These are phyloP conservation scores for Agonopterix alstromeriana DNA, from an alignment of 2,888 invertebrate genomes.

Conservation along the genomic window DNA sequence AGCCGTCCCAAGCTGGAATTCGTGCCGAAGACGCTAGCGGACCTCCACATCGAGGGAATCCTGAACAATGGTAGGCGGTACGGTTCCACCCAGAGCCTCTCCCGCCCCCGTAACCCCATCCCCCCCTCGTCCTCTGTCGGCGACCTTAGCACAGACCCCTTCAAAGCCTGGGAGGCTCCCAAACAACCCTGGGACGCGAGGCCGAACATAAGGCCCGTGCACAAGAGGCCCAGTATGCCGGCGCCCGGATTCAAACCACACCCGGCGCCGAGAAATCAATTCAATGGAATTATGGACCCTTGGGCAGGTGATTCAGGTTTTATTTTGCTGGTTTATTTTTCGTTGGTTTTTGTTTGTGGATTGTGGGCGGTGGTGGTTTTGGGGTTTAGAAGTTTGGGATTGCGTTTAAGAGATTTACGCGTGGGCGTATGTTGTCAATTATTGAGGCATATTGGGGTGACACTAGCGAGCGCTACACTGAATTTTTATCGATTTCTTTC, in stretches of 20 bases:
- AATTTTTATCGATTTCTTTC: too few relatives aligned
- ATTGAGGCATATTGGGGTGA: too few relatives aligned
- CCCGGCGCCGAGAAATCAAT: slow-evolving; percentile 58
- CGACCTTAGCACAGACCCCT: slow-evolving; percentile 56
- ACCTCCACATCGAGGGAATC: slow-evolving; percentile 88
- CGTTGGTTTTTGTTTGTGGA: slow-evolving; percentile 46
- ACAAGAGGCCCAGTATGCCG: slow-evolving; percentile 22
- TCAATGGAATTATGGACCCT: slow-evolving; percentile 70
- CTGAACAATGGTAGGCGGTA: slow-evolving; percentile 80
- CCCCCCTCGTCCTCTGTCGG: slow-evolving; percentile 57
- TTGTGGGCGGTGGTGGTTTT: slow-evolving; percentile 21
- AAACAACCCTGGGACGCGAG: slow-evolving; percentile 9
- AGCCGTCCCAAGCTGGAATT: slow-evolving; percentile 93
- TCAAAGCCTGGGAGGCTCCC: slow-evolving; percentile 59
- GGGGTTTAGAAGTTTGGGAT: neutral
- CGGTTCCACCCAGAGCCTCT: slow-evolving; percentile 69
- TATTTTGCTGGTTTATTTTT: slow-evolving; percentile 50
- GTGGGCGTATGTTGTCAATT: too few relatives aligned
- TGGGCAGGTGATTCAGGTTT: slow-evolving; percentile 78
- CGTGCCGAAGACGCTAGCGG: slow-evolving; percentile 92
- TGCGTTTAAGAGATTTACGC: too few relatives aligned
- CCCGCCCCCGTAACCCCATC: slow-evolving; percentile 49
- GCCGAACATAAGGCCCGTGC: slow-evolving; percentile 13
- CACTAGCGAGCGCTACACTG: too few relatives aligned
- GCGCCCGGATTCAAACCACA: slow-evolving; percentile 46